phyloP scores from a whole-genome alignment of 2,888 invertebrate species.

The Steinernema hermaphroditum region DNA sequence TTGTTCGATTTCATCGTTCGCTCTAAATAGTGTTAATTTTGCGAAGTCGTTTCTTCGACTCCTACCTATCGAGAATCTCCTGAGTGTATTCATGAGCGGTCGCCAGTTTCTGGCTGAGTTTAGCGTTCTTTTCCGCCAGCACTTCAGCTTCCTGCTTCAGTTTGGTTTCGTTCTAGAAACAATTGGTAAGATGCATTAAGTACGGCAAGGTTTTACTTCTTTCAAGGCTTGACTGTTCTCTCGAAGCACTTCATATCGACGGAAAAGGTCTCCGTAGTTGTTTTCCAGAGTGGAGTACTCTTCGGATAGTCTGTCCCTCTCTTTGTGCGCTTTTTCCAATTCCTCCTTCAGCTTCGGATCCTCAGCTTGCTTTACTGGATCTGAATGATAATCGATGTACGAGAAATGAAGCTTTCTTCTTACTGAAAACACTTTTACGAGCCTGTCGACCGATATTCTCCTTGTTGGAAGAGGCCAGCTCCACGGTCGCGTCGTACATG shows the following conservation, averaged over 20 bases:
- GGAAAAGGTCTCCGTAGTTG: slow-evolving; percentile 8
- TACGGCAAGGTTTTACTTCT: not conserved
- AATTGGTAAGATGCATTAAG: not conserved
- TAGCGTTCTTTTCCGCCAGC: slow-evolving; percentile 8
- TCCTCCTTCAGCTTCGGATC: not conserved
- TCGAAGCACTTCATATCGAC: not conserved
- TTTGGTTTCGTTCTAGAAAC: not conserved
- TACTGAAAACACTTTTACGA: not conserved
- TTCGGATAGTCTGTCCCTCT: not conserved
- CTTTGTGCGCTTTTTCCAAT: not conserved
- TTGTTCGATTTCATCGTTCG: not conserved
- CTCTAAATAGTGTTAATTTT: too few species aligned
- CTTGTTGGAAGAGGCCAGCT: not conserved
- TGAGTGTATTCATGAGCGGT: not conserved
- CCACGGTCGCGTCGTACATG: not conserved
- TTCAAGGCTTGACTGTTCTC: not conserved
- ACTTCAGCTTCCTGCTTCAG: not conserved
- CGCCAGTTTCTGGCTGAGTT: not conserved
- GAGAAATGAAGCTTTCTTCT: not conserved
- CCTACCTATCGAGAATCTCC: not conserved
- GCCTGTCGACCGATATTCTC: not conserved
- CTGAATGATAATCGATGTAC: not conserved
- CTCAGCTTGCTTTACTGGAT: not conserved
- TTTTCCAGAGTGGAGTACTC: not conserved
- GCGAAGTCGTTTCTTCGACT: not conserved